Conservation (phyloP, 2,797 vertebrate species). For the Sebastes trivittatus region DNA sequence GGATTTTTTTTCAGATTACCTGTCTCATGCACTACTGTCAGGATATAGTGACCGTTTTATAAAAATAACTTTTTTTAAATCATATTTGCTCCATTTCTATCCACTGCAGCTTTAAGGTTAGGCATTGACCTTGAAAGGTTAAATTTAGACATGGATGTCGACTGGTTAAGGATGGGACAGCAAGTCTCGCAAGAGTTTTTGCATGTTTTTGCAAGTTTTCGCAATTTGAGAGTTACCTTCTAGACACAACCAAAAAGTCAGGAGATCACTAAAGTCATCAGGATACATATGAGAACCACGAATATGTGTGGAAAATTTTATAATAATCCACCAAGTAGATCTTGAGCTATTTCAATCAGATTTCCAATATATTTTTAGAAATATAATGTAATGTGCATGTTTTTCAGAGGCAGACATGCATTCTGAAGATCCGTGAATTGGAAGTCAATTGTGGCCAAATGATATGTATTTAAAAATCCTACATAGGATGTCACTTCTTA, state of each 20-base stretch:
- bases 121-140: too few species aligned
- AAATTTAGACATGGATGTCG: rapidly evolving
- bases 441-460: background rate
- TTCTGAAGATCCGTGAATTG: background rate
- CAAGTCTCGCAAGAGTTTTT: too few species aligned
- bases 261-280: background rate
- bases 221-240: too few species aligned
- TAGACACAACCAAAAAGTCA: background rate
- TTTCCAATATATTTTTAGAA: background rate
- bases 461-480: background rate
- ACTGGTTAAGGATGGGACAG: too few species aligned
- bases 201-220: too few species aligned
- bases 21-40: too few species aligned
- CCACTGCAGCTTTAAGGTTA: too few species aligned
- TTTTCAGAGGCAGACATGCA: background rate
- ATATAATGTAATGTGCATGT: background rate
- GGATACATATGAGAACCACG: background rate
- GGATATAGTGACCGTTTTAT: too few species aligned
- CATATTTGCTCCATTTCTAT: too few species aligned
- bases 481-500: background rate
- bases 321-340: background rate
- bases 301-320: background rate
- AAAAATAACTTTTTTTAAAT: too few species aligned
- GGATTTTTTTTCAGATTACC: too few species aligned
- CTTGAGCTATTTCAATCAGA: background rate